Conservation (phyloP, 2,888 invertebrate species). For the Conomelus anceps region DNA sequence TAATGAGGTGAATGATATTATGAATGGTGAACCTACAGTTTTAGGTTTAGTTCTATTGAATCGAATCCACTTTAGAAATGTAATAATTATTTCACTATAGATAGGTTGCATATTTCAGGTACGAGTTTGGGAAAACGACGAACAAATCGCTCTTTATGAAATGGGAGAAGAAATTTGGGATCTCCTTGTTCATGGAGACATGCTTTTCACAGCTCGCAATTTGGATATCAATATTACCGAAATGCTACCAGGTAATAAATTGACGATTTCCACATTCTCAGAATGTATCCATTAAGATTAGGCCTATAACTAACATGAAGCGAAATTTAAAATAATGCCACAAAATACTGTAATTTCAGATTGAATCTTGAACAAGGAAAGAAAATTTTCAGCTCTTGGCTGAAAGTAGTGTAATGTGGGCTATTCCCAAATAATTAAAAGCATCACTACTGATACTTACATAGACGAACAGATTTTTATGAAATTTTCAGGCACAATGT, state of each 20-base stretch:
- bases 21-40: not conserved
- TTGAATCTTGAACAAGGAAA: no score
- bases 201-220: constrained; percentile 55
- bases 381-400: no score
- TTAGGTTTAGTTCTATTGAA: no score
- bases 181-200: constrained; percentile 48
- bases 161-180: constrained; percentile 59
- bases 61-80: not conserved
- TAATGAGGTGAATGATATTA: not conserved
- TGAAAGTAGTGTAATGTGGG: no score
- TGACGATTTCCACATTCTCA: constrained; percentile 5
- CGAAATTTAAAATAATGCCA: no score
- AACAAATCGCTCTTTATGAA: constrained; percentile 47
- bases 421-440: no score
- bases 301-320: not conserved
- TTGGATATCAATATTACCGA: constrained; percentile 55
- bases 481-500: no score
- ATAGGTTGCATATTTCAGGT: constrained; percentile 43
- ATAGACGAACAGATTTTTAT: no score
- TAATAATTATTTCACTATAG: not conserved
- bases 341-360: no score
- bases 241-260: constrained; percentile 50
- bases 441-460: no score
- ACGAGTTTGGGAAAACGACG: constrained; percentile 49
- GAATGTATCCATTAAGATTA: not conserved